These are phyloP conservation scores for Hafferia zeledoni DNA, from an alignment of 2,797 vertebrate species.

Conservation along the genomic window DNA sequence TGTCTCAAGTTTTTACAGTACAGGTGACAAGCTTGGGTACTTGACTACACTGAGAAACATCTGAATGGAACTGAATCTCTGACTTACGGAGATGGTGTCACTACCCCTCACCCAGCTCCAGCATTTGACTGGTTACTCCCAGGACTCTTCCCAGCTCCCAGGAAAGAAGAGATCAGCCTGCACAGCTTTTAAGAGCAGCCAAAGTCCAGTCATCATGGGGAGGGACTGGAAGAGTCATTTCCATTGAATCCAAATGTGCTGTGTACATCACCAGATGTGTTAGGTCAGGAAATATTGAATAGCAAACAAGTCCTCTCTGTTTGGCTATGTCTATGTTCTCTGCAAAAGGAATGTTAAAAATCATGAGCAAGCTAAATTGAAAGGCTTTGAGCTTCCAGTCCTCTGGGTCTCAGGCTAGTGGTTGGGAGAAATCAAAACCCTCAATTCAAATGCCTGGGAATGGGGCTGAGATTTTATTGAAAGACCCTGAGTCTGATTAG, in stretches of 20 bases:
- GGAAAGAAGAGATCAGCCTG: not conserved
- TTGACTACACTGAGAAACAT: not conserved
- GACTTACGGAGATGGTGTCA: not conserved
- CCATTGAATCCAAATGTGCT: not conserved
- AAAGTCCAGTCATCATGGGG: not conserved
- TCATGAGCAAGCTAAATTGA: not conserved
- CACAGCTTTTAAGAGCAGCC: not conserved
- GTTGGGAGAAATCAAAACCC: not conserved
- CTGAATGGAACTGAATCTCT: not conserved
- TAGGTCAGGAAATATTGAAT: not conserved
- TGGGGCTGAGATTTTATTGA: not conserved
- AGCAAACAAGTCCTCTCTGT: not conserved
- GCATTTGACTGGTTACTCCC: not conserved
- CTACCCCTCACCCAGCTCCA: not conserved
- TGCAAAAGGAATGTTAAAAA: not conserved
- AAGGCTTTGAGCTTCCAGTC: not conserved
- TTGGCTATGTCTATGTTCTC: not conserved
- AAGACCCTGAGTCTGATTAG: not conserved
- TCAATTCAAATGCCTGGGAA: not conserved
- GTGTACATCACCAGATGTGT: not conserved
- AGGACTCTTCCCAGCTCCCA: not conserved
- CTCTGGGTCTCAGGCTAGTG: not conserved
- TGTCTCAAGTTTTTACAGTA: not conserved
- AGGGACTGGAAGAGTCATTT: not conserved
- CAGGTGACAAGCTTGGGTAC: not conserved